Percentiles rank a stretch among this genome's conserved stretches.
phyloP scores from a whole-genome alignment of 2,113 vertebrate species.

The Lathamus discolor region DNA sequence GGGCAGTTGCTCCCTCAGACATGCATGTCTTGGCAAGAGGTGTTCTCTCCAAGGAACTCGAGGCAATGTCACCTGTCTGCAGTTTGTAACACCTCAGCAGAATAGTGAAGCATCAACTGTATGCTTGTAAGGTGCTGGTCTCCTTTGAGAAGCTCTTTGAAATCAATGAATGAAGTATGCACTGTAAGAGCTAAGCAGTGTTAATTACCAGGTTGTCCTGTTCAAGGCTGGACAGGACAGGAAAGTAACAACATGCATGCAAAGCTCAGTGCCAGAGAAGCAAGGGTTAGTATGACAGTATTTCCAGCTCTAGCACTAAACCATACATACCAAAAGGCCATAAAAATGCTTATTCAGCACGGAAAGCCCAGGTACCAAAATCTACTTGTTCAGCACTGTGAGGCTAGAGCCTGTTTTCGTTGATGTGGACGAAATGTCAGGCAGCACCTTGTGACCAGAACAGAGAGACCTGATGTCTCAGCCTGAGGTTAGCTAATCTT shows the following conservation, averaged over 20 bases:
- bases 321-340: rapidly evolving
- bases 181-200: background rate
- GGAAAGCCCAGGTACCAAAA: background rate
- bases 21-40: background rate
- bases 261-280: background rate
- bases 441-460: background rate
- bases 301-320: background rate
- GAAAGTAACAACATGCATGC: rapidly evolving
- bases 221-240: background rate
- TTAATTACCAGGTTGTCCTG: background rate
- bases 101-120: background rate
- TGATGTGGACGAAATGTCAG: background rate
- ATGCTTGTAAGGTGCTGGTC: background rate
- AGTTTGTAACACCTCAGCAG: background rate
- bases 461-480: background rate
- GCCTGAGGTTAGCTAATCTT: background rate
- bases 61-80: background rate
- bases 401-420: background rate
- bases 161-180: background rate
- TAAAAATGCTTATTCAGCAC: background rate
- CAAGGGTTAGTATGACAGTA: background rate
- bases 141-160: background rate
- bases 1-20: background rate
- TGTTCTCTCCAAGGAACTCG: background rate
- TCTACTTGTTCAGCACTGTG: background rate